These are phyloP conservation scores for Lordiphosa andalusiaca DNA, from an alignment of 2,888 invertebrate genomes.

Conservation along the genomic window DNA sequence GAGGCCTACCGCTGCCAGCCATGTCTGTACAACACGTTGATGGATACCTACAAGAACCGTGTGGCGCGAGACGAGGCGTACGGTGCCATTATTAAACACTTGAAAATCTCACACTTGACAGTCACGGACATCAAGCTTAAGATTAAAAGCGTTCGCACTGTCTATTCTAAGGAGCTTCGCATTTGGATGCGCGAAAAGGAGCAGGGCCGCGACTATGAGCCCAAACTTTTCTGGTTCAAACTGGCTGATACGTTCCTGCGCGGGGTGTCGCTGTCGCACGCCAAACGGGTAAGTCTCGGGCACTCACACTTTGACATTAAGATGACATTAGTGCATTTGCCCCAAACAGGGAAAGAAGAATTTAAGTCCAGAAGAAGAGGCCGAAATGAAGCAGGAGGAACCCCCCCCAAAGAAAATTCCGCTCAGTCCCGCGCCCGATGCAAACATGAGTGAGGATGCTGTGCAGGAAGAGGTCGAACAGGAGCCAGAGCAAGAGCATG, in stretches of 20 bases:
- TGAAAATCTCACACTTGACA: conserved; percentile 70
- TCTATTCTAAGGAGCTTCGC: conserved; percentile 77
- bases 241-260: conserved; percentile 71
- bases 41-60: conserved; percentile 76
- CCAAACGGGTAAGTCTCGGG: conserved; percentile 44
- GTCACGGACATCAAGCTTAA: conserved; percentile 76
- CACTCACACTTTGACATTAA: not conserved
- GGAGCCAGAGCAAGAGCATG: conserved; percentile 5
- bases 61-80: conserved; percentile 70
- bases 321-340: not conserved
- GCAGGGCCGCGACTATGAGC: conserved; percentile 58
- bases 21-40: conserved; percentile 72
- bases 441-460: conserved; percentile 42
- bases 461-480: conserved; percentile 32
- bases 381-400: conserved; percentile 9
- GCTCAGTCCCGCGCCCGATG: conserved; percentile 15
- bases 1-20: conserved; percentile 75
- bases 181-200: conserved; percentile 64
- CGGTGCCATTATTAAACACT: conserved; percentile 64
- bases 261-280: conserved; percentile 64
- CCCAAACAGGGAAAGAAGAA: not conserved
- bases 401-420: conserved; percentile 21
- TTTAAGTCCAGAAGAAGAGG: not conserved
- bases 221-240: conserved; percentile 76
- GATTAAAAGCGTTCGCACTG: conserved; percentile 79